Percentiles rank a stretch among this genome's conserved stretches.
These are phyloP conservation scores for Onychomys arenicola DNA, from an alignment of 2,797 vertebrate genomes.

Conservation along the genomic window DNA sequence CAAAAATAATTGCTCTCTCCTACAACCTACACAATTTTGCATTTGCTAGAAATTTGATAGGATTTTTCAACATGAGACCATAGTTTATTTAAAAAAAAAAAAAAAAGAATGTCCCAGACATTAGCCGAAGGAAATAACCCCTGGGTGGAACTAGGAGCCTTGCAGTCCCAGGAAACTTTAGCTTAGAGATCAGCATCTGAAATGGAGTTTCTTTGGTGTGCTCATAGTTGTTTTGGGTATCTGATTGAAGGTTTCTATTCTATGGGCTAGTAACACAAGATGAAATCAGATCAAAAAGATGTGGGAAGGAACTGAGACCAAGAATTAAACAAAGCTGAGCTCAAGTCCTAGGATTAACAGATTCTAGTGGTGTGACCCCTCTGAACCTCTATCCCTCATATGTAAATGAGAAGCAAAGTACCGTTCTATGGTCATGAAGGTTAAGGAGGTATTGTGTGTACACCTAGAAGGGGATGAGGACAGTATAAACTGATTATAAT, in stretches of 20 bases:
- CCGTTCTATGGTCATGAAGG: background rate
- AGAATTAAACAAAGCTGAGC: background rate
- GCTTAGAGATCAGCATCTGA: background rate
- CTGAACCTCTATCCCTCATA: background rate
- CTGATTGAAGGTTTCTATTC: background rate
- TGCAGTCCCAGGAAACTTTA: background rate
- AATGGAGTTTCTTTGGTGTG: background rate
- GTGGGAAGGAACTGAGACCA: background rate
- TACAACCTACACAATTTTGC: slow-evolving; percentile 62
- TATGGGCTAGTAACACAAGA: background rate
- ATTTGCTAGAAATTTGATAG: slow-evolving; percentile 66
- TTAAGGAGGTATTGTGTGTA: background rate
- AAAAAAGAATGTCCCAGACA: slow-evolving; percentile 49
- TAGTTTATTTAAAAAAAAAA: slow-evolving; percentile 23
- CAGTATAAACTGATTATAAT: background rate
- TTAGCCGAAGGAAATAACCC: background rate
- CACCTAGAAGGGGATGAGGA: background rate
- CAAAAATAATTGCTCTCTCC: slow-evolving; percentile 67
- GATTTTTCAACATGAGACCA: slow-evolving; percentile 29
- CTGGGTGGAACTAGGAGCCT: background rate
- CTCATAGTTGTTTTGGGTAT: background rate
- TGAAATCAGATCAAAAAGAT: background rate
- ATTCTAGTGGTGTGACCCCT: background rate
- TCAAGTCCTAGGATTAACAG: background rate
- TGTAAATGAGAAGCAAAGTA: background rate